Base-by-base conservation (phyloP, 2,113 vertebrate genomes). In the Bubo bubo region DNA sequence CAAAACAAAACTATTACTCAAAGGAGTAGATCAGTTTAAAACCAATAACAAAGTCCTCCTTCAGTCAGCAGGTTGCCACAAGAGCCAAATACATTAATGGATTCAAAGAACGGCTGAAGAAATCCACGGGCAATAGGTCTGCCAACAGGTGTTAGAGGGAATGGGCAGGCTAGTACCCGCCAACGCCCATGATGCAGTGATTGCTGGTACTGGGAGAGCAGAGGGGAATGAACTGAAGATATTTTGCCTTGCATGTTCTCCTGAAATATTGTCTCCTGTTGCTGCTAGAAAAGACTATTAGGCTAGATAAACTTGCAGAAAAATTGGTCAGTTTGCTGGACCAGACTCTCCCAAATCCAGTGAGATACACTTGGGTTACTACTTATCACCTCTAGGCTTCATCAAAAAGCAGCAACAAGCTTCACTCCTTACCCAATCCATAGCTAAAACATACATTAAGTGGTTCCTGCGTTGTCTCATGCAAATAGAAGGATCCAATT, bases 401-500 rank as follows among this genome's bases (percentile, higher is more conserved):
- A 26, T 5, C 56, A 23, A 3, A 17, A 2, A 34, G 47, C 4
- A 26, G 56, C 35, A 34, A 19, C 4, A 18, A 76, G 5, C 21
- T 17, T 4, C 70, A 52, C 5, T 12, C 70, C 60, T 58, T 14
- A 16, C 0, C 50, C 72, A 43, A 0, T 0, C 3, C 60, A 0
- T 3, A 32, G 32, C 3, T 18, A 20, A 76, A 28, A 22, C 0
- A 5, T 12, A 22, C 24, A 2, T 9, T 1, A 4, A 24, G 8
- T 0, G 12, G 35, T 2, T 52, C 43, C 86, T 30, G 50, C 9
- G 0, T 2, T 9, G 14, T 2, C 8, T 11, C 1, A 1, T 16
- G 71, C 37, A 20, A 6, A 59, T 18, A 3, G 5, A 3, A 15
- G 26, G 58, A 2, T 3, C 0, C 2, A 10, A 56, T 27, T 17